Percentiles rank a stretch among this genome's conserved stretches.
Evolutionary conservation across 2,113 vertebrate species (phyloP).

Genomic region (Gnathonemus longibarbis): DNA sequence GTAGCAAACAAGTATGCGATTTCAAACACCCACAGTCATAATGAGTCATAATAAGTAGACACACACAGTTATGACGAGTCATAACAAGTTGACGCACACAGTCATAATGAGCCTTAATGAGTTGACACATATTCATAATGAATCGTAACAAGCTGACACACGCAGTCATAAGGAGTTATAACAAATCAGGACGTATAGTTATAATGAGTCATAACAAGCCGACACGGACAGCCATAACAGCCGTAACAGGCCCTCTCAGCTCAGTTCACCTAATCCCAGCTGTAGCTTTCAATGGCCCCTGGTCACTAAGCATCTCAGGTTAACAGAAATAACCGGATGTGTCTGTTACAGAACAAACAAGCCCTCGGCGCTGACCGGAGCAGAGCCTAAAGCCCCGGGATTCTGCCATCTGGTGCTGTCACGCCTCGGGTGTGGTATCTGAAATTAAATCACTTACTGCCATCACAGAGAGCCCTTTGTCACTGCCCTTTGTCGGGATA

Average conservation of each 20-base stretch:
- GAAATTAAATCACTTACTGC: conserved; percentile 16
- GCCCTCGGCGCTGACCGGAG: background rate
- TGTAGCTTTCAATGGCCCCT: background rate
- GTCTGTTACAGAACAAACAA: background rate
- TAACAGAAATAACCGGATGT: background rate
- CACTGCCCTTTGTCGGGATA: background rate
- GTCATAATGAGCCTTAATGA: background rate
- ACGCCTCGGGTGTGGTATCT: background rate
- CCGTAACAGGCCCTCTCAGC: background rate
- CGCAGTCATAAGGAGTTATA: background rate
- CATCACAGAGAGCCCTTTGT: background rate
- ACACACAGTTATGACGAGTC: background rate
- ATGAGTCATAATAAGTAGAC: background rate
- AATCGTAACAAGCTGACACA: background rate
- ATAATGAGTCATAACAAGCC: background rate
- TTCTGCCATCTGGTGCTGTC: background rate
- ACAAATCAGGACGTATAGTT: background rate
- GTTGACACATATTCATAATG: background rate
- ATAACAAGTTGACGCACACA: background rate
- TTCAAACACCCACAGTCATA: background rate
- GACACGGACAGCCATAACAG: background rate
- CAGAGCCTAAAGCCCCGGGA: background rate
- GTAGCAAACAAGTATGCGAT: background rate
- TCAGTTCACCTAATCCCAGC: background rate
- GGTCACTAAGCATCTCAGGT: background rate